Conservation (phyloP, 2,113 vertebrate genomes). For the Rissa tridactyla region DNA sequence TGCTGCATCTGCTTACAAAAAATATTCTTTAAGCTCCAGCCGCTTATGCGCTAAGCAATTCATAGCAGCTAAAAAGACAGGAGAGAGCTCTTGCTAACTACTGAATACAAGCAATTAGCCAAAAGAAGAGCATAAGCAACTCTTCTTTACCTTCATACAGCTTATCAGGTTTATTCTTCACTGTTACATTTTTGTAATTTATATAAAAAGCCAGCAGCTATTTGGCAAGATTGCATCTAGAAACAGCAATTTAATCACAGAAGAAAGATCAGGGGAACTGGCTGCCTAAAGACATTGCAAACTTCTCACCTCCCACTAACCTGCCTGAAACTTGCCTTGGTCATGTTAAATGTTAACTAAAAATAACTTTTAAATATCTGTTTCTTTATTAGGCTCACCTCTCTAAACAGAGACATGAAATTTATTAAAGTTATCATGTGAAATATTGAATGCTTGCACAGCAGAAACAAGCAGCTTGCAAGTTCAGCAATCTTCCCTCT, state of each 20-base stretch:
- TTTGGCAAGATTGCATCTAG: constrained; percentile 40
- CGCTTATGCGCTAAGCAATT: not conserved
- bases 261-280: not conserved
- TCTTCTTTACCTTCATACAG: not conserved
- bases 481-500: constrained; percentile 34
- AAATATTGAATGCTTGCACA: constrained; percentile 39
- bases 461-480: constrained; percentile 36
- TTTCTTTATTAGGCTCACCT: not conserved
- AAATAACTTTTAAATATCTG: constrained; percentile 25
- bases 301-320: constrained; percentile 42
- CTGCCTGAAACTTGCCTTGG: constrained; percentile 34
- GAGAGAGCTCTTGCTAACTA: not conserved
- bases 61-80: not conserved
- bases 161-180: constrained; percentile 19
- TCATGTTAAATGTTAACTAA: not conserved
- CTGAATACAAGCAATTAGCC: constrained; percentile 20
- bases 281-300: constrained; percentile 28
- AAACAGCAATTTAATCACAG: constrained; percentile 37
- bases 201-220: constrained; percentile 36
- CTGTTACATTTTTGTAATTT: constrained; percentile 23
- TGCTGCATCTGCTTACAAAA: not conserved
- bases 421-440: not conserved
- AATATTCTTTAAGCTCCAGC: not conserved
- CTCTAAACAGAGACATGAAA: not conserved
- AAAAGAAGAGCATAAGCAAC: not conserved